Conservation (phyloP, 1,140 invertebrate species). For the Temnothorax curvispinosus region DNA sequence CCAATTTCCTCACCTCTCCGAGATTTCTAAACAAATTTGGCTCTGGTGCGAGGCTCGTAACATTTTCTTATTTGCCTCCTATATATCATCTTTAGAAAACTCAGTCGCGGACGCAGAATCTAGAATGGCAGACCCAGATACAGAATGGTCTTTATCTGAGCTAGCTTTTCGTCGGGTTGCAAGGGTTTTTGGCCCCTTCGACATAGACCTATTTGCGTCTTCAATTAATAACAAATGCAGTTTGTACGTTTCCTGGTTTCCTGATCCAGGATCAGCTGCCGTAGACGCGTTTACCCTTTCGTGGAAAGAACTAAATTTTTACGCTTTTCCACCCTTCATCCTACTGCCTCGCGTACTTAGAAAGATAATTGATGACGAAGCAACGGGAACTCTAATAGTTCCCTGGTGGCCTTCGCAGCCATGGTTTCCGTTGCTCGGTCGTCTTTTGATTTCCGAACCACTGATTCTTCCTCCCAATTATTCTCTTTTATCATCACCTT, state of each 20-base stretch:
- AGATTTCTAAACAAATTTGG: neutral
- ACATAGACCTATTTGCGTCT: neutral
- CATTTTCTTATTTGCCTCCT: neutral
- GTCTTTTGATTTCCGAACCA: too few relatives aligned
- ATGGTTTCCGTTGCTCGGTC: neutral
- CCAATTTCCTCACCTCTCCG: neutral
- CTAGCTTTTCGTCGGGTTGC: neutral
- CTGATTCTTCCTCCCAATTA: too few relatives aligned
- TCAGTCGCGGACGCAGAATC: neutral
- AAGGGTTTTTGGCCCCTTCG: neutral
- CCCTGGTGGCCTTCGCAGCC: neutral
- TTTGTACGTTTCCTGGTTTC: neutral
- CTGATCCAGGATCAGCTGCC: neutral
- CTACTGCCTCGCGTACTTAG: neutral
- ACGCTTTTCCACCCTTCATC: neutral
- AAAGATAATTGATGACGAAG: neutral
- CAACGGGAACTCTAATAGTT: neutral
- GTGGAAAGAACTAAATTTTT: neutral
- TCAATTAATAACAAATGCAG: neutral
- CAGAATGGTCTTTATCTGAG: neutral
- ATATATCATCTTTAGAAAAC: neutral
- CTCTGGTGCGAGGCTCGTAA: neutral
- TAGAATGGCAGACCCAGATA: neutral
- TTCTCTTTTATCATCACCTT: too few relatives aligned
- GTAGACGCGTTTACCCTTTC: neutral